Base-by-base conservation (phyloP, 2,888 invertebrate genomes). In the Pomacea canaliculata region DNA sequence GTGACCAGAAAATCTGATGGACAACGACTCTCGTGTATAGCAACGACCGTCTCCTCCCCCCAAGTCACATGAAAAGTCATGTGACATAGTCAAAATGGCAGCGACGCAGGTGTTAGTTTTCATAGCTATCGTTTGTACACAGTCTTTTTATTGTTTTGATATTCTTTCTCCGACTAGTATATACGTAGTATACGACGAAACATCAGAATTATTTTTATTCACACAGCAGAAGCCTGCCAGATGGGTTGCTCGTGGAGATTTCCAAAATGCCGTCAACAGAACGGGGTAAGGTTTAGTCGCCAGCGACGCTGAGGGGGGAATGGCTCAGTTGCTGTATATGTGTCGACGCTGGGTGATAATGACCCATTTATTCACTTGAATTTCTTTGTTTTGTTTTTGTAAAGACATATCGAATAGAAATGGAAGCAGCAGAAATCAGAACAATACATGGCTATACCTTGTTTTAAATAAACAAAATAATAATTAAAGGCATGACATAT, bases 181-280 rank as follows among this genome's bases (percentile, higher is more conserved):
- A 13, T 68, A 68, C 48, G 68, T 68, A 19, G 10, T 3, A 68
- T 68, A 68, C 19, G 68, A 68, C 13, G 18, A n/a, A 27, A 46
- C 9, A 19, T 19, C 23, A 12, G 7, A 13, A 46, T 5, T 68
- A 1, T 68, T 46, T 46, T 23, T 37, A 12, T 46, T 68, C 9
- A 68, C 68, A 19, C n/a, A 27, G 48, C 23, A 68, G 48, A 12
- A 46, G 48, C 18, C 37, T 7, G 18, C 37, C 8, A 37, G 9
- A 19, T 68, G 68, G 68, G 68, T 68, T 19, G 68, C 68, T 19
- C 68, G 37, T 46, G 68, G 37, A 37, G 23, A 46, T 27, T 68
- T 68, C 27, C 37, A 68, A 68, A 68, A 68, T 68, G 68, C 27
- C 4, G 48, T 68, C 68, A 68, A 68, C 37, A 68, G 27, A 9